Base-by-base conservation (phyloP, 2,797 vertebrate species). In the Cyprinella venusta region DNA sequence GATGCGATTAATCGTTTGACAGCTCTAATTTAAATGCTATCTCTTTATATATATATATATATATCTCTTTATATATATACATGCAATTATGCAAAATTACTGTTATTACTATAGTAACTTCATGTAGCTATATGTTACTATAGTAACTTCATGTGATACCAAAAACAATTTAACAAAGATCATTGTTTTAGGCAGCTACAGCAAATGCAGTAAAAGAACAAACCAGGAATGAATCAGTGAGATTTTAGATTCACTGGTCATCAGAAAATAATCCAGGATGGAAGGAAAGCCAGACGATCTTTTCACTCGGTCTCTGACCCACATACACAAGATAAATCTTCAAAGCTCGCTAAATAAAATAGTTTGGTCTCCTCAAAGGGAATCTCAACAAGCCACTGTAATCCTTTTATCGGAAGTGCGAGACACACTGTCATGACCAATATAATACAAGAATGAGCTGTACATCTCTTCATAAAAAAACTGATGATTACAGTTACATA, bases 291-390 rank as follows among this genome's bases (percentile, higher is more conserved):
- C 33, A 59, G 56, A 24, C 6, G 30, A 45, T 30, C 0, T 45
- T 6, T 19, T 3, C 24, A 5, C 40, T 9, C 21, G 0, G 2
- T 24, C 12, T 30, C 63, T 76, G 72, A 69, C 48, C 63, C 74
- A 76, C 30, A 36, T 67, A 21, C 10, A 76, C 56, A 54, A 76
- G n/a, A n/a, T n/a, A n/a, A n/a, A n/a, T n/a, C n/a, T n/a, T 59
- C 72, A 54, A 63, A 33, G 16, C 61, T 45, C 1, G n/a, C 30
- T 10, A n/a, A 50, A 48, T 38, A 40, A 64, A 75, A 9, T 30
- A 16, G n/a, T 42, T 26, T n/a, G 4, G 19, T 40, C 38, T 54
- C 21, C 19, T 45, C 63, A 30, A 56, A 52, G 52, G 24, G 18
- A 76, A 82, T 65, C 79, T 54, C 63, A 82, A 52, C 24, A 52